phyloP scores from a whole-genome alignment of 2,888 invertebrate species.

The Lysandra coridon region DNA sequence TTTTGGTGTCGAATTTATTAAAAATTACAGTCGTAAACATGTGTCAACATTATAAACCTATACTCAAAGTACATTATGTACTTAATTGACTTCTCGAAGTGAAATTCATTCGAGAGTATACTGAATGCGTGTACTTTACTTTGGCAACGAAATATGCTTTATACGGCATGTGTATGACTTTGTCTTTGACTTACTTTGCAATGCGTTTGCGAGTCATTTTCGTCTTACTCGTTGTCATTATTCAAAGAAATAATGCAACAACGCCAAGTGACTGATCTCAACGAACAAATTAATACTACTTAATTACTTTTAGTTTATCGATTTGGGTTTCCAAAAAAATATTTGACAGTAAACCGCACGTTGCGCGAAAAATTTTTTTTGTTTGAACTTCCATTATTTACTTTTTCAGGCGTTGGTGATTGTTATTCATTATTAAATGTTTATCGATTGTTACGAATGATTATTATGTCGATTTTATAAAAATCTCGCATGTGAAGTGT shows the following conservation, averaged over 20 bases:
- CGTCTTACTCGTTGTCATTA: slow-evolving; percentile 6
- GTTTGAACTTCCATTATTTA: not conserved
- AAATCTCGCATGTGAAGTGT: not conserved
- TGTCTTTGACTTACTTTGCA: not conserved
- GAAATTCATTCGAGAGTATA: not conserved
- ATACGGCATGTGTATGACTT: not conserved
- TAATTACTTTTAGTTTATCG: not conserved
- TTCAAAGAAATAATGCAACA: slow-evolving; percentile 14
- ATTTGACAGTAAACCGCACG: not conserved
- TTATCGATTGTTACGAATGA: slow-evolving; percentile 23
- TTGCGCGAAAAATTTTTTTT: not conserved
- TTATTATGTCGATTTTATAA: slow-evolving; percentile 22
- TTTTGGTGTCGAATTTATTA: not conserved
- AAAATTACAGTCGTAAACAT: not conserved
- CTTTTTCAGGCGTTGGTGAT: slow-evolving; percentile 12
- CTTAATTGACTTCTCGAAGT: not conserved
- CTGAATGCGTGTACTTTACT: not conserved
- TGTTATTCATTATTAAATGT: slow-evolving; percentile 30
- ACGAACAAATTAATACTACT: not conserved
- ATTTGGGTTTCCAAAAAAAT: not conserved
- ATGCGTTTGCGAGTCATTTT: not conserved
- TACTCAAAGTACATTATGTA: not conserved
- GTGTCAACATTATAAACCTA: not conserved
- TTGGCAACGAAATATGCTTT: not conserved
- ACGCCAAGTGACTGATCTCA: slow-evolving; percentile 21